Conservation (phyloP, 2,888 invertebrate genomes). For the Nymphalis urticae region DNA sequence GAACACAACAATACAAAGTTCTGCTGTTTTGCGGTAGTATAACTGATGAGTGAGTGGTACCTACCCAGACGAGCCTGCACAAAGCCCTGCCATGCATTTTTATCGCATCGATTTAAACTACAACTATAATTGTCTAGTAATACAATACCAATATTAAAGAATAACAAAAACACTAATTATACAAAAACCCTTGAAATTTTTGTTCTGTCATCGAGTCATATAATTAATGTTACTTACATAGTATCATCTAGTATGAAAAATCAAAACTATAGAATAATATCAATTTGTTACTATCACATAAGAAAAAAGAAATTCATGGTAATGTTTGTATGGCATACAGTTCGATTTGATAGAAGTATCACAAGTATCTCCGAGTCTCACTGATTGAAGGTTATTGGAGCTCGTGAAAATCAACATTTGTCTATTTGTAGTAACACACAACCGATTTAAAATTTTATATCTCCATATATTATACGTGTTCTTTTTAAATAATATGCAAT, state of each 20-base stretch:
- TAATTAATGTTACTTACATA: conserved; percentile 4
- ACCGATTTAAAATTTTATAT: not conserved
- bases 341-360: conserved; percentile 28
- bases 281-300: no score
- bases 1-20: no score
- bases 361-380: conserved; percentile 26
- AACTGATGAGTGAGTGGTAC: no score
- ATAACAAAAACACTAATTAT: no score
- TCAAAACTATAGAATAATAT: no score
- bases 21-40: no score
- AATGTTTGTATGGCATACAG: conserved; percentile 16
- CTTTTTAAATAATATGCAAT: not conserved
- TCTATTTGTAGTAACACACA: not conserved
- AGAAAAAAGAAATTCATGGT: conserved; percentile 14
- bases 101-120: no score
- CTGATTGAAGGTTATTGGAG: conserved; percentile 34
- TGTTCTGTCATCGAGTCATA: not conserved
- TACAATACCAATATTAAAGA: no score
- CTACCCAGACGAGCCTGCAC: no score
- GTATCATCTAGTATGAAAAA: no score
- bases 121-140: no score
- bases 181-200: not conserved
- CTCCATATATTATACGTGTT: not conserved
- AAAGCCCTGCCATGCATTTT: no score
- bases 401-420: conserved; percentile 27